Evolutionary conservation across 2,888 invertebrate genomes (phyloP).

Genomic region (Andrena flavipes): DNA sequence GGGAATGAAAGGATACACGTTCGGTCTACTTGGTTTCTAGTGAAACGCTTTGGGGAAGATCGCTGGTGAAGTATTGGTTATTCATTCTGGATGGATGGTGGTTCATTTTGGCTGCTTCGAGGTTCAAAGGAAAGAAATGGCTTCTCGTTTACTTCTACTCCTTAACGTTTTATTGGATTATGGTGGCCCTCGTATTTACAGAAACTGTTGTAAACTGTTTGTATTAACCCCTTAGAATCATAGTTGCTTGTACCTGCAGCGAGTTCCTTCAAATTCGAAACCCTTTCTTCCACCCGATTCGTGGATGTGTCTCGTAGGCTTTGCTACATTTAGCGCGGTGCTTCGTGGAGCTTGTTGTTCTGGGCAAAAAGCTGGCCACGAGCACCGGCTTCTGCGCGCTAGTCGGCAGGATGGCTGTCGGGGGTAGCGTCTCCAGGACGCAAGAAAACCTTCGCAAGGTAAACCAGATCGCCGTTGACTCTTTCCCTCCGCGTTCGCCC

Average conservation of each 20-base stretch:
- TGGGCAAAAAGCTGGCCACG: neutral
- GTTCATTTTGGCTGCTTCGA: too few relatives aligned
- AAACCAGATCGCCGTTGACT: slow-evolving; percentile 62
- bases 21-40: neutral
- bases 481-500: slow-evolving; percentile 17
- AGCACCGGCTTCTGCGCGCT: slow-evolving; percentile 19
- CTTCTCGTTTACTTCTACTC: too few relatives aligned
- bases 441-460: slow-evolving; percentile 76
- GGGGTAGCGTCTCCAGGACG: slow-evolving; percentile 50
- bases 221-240: too few relatives aligned
- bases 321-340: neutral
- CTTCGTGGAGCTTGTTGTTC: neutral
- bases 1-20: neutral
- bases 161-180: too few relatives aligned
- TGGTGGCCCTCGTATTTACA: too few relatives aligned
- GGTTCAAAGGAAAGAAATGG: neutral
- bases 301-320: neutral
- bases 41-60: neutral
- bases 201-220: too few relatives aligned
- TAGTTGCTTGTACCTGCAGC: neutral
- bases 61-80: neutral
- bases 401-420: slow-evolving; percentile 20
- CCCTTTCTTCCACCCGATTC: neutral
- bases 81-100: neutral
- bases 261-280: neutral